Conservation (phyloP, 2,113 vertebrate species). For the Sylvietta virens region DNA sequence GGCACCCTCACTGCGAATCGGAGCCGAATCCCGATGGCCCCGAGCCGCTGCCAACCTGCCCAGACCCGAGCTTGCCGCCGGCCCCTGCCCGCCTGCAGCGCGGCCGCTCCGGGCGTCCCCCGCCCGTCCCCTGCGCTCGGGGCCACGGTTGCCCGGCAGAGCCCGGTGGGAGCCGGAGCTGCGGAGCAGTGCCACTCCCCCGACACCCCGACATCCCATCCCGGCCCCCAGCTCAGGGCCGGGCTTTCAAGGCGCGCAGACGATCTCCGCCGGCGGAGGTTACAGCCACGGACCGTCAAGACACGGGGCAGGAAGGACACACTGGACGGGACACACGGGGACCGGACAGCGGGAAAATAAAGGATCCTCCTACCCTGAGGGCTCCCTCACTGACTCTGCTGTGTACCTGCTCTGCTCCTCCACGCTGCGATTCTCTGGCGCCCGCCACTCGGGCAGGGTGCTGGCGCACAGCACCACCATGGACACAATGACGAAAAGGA, state of each 20-base stretch:
- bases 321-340: constrained; percentile 59
- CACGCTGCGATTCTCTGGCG: constrained; percentile 87
- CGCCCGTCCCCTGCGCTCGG: not conserved
- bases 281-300: not conserved
- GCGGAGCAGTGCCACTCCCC: not conserved
- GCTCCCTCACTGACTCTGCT: constrained; percentile 79
- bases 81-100: not conserved
- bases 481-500: constrained; percentile 94
- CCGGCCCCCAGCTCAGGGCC: not conserved
- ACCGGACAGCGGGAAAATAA: constrained; percentile 61
- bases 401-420: constrained; percentile 97
- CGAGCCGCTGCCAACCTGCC: not conserved
- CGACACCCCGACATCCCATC: not conserved
- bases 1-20: too few relatives aligned
- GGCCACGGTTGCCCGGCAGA: not conserved
- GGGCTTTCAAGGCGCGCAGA: not conserved
- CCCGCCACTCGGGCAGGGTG: constrained; percentile 96
- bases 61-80: not conserved
- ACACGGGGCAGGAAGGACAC: constrained; percentile 50
- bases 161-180: not conserved
- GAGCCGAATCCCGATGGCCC: not conserved
- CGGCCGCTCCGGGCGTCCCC: not conserved
- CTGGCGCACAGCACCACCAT: constrained; percentile 97
- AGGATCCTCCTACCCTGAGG: constrained; percentile 81
- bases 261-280: not conserved